Conservation (phyloP, 2,113 vertebrate species). For the Trogon surrucura region DNA sequence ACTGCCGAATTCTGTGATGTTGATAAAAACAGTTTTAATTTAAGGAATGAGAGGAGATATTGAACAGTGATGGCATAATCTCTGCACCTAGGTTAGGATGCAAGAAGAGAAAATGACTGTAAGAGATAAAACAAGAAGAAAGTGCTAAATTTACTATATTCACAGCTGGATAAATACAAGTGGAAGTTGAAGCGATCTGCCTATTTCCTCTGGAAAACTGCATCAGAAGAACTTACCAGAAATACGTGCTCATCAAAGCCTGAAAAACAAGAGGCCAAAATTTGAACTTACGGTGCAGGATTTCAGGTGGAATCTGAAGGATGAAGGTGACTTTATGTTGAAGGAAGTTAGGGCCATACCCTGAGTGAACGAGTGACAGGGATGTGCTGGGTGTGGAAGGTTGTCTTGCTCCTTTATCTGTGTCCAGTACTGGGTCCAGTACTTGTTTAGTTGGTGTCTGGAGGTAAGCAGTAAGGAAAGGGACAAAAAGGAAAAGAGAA, state of each 20-base stretch:
- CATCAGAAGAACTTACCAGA: not conserved
- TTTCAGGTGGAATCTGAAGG: not conserved
- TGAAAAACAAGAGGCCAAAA: not conserved
- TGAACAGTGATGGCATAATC: not conserved
- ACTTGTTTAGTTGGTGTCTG: not conserved
- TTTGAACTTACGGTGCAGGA: not conserved
- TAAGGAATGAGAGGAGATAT: not conserved
- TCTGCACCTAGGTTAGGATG: not conserved
- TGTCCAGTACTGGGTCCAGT: not conserved
- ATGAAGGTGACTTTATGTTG: not conserved
- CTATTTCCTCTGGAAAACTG: not conserved
- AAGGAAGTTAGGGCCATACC: not conserved
- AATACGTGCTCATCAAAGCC: not conserved
- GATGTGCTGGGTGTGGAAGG: not conserved
- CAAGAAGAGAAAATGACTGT: not conserved
- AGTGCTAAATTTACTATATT: not conserved
- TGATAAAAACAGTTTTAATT: constrained; percentile 6
- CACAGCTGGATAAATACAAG: not conserved
- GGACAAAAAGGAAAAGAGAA: not conserved
- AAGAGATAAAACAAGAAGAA: not conserved
- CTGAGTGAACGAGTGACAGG: not conserved
- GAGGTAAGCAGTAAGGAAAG: not conserved
- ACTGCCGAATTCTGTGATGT: not conserved
- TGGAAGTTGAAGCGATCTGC: not conserved
- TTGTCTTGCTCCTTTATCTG: not conserved